phyloP scores from a whole-genome alignment of 1,140 invertebrate species.

The Aphelenchoides avenae region DNA sequence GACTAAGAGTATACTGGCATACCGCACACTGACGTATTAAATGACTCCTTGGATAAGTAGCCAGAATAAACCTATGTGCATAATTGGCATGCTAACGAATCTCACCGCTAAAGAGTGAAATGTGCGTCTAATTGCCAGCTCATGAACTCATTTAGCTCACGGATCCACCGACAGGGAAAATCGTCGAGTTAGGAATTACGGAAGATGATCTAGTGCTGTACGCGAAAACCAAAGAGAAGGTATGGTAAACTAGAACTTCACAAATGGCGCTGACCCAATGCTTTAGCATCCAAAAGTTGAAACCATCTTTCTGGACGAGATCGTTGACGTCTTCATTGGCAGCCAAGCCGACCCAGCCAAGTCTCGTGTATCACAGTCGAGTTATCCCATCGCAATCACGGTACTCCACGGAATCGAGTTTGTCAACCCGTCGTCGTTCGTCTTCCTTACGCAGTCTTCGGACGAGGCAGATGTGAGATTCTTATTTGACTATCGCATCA shows the following conservation, averaged over 20 bases:
- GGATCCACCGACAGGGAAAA: conserved; percentile 21
- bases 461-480: conserved; percentile 29
- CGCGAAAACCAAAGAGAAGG: conserved; percentile 21
- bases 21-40: too few species aligned
- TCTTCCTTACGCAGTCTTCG: conserved; percentile 32
- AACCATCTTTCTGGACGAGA: conserved; percentile 37
- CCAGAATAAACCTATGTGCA: background rate
- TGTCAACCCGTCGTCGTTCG: conserved; percentile 37
- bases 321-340: conserved; percentile 40
- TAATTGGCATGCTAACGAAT: too few species aligned
- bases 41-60: too few species aligned
- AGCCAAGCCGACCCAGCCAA: conserved; percentile 13
- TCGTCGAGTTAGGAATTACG: conserved; percentile 34
- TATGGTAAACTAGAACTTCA: background rate
- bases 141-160: conserved; percentile 21
- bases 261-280: background rate
- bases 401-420: conserved; percentile 36
- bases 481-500: background rate
- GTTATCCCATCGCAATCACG: conserved; percentile 18
- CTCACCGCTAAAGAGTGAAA: background rate
- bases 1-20: too few species aligned
- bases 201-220: conserved; percentile 37
- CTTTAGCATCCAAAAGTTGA: conserved; percentile 10
- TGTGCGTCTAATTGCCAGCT: background rate
- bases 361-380: background rate